Base-by-base conservation (phyloP, 2,888 invertebrate species). In the Volucella inflata region DNA sequence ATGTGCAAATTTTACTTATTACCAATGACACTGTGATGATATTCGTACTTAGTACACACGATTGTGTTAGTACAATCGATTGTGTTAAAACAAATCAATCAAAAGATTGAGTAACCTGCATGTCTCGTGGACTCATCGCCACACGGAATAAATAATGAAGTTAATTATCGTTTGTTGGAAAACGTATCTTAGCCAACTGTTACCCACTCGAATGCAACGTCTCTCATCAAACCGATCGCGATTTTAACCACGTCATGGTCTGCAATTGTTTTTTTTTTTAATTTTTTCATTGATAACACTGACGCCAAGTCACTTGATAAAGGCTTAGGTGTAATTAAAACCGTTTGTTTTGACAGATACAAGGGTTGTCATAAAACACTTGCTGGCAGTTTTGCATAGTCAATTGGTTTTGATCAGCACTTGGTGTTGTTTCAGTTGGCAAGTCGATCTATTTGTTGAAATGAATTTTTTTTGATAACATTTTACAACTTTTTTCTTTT, bases 1-100 rank as follows among this genome's bases (percentile, higher is more conserved):
- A 70, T 55, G 77, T 62, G 77, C 46, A 70, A 62, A 55, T 62
- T 62, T 77, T 68, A 70, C 70, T 62, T 48, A 70, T 77, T n/a
- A 14, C 30, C 50, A 53, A 30, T 48, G 50, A 53, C 67, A 55
- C 51, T 17, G 8, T 36, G 64, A 14, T 48, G 36, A 14, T 10
- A 57, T 46, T 46, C 38, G 12, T 46, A 42, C 21, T 48, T 10
- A 75, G 38, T 48, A n/a, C n/a, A 44, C 10, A 57, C 8, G 57
- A 16, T 57, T 57, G 38, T n/a, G 57, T 57, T 21, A 14, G 10
- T n/a, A 16, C 4, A 38, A 14, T n/a, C 14, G 57, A 16, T 57
- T 57, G 38, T n/a, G 57, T 57, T 21, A 14, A 16, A 14, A 16
- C 4, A 38, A 14, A 38, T 2, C 10, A 17, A 40, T 50, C 50